These are phyloP conservation scores for Apantesis nais DNA, from an alignment of 2,888 invertebrate genomes.

Conservation along the genomic window DNA sequence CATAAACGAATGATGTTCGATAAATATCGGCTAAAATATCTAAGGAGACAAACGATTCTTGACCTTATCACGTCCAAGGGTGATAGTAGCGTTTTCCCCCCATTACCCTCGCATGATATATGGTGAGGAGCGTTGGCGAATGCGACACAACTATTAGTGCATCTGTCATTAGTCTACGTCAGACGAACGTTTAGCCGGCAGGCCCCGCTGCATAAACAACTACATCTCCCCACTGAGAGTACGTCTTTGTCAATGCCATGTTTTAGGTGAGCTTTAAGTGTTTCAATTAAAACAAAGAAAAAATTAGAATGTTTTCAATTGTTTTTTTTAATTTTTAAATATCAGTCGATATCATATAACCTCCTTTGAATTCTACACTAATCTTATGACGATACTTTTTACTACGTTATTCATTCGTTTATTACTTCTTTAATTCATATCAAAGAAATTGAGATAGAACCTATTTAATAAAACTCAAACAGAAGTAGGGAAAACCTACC, in stretches of 20 bases:
- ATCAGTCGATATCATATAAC: not conserved
- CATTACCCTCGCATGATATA: slow-evolving; percentile 82
- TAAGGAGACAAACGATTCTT: slow-evolving; percentile 70
- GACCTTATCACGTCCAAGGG: slow-evolving; percentile 78
- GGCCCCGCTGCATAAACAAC: slow-evolving; percentile 68
- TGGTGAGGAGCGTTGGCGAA: slow-evolving; percentile 64
- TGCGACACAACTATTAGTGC: slow-evolving; percentile 85
- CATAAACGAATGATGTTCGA: slow-evolving; percentile 17
- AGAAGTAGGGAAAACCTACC: not conserved
- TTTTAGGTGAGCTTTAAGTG: not conserved
- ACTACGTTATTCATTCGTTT: not conserved
- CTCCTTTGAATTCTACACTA: not conserved
- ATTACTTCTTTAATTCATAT: not conserved
- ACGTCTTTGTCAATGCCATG: slow-evolving; percentile 18
- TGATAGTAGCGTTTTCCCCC: slow-evolving; percentile 77
- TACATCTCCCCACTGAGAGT: slow-evolving; percentile 54
- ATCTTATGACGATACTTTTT: too few species aligned
- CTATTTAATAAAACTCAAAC: not conserved
- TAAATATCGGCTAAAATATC: slow-evolving; percentile 58
- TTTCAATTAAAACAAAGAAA: not conserved
- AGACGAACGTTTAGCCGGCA: slow-evolving; percentile 70
- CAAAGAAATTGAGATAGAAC: not conserved
- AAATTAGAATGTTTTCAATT: not conserved
- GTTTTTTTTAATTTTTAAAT: not conserved
- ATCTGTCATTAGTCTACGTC: slow-evolving; percentile 85